Conservation (phyloP, 2,113 vertebrate species). For the Zosterops hypoxanthus region DNA sequence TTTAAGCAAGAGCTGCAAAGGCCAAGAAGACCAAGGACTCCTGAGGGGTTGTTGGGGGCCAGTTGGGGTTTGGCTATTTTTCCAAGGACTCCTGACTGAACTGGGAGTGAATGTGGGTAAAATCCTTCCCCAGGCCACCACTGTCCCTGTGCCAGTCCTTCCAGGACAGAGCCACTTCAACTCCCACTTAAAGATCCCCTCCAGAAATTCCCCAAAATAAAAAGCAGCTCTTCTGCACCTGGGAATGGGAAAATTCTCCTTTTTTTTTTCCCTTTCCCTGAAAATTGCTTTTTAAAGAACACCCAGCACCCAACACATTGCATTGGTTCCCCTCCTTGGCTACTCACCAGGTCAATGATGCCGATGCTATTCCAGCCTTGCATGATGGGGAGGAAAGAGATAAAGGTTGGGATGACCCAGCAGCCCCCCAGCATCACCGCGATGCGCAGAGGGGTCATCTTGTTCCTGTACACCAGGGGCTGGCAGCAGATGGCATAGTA, state of each 20-base stretch:
- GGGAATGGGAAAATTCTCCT: neutral
- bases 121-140: neutral
- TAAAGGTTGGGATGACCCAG: slow-evolving; percentile 95
- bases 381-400: slow-evolving; percentile 99
- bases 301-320: neutral
- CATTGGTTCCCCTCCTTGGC: neutral
- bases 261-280: neutral
- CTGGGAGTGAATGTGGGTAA: neutral
- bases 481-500: slow-evolving; percentile 99
- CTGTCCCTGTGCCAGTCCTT: neutral
- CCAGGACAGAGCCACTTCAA: neutral
- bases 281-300: neutral
- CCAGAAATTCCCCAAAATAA: neutral
- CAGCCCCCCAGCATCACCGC: slow-evolving; percentile 95
- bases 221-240: neutral
- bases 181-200: neutral
- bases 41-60: neutral
- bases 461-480: slow-evolving; percentile 96
- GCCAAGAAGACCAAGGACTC: neutral
- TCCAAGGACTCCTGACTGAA: neutral
- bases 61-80: neutral
- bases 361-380: slow-evolving; percentile 99
- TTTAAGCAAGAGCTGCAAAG: neutral
- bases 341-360: slow-evolving; percentile 91
- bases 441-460: slow-evolving; percentile 95